Base-by-base conservation (phyloP, 2,797 vertebrate genomes). In the Champsocephalus esox region DNA sequence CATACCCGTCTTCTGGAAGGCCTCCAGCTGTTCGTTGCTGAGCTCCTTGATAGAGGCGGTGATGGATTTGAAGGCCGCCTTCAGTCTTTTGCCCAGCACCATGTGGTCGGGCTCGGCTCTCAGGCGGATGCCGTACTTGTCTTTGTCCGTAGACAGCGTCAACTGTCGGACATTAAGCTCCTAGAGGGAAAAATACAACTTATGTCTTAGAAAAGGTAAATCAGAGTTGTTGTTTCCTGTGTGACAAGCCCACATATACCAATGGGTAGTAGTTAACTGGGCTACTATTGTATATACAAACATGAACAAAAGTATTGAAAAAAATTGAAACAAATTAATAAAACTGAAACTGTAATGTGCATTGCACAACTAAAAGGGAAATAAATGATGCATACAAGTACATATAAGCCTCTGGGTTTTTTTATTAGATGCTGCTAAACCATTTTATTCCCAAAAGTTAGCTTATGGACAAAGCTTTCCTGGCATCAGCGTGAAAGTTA, bases 81-180 rank as follows among this genome's bases (percentile, higher is more conserved):
- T 99, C 74, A 99, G 95, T 51, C 96, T 96, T 70, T 97, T 98
- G 73, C 98, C 98, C 73, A 99, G 95, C 63, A 99, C 97, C 96
- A 98, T 98, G 94, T 99, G 97, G 93, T 99, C 98, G 0, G 98
- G 98, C 86, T 99, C 98, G 0, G 98, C 98, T 88, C 97, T 88
- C 79, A 99, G 94, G 9, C 91, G 92, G 83, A 99, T 96, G 2
- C 96, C 97, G 0, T 98, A 99, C 65, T 95, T 95, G 83, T 95
- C 96, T 89, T 99, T 99, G 89, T 99, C 96, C 0, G 96, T 96
- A 14, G 98, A 98, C 50, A 99, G 84, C 0, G 98, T 99, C 83
- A 99, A 89, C 78, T 95, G 93, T 16, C 97, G 96, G 56, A 99
- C 97, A 49, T 99, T 99, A 60, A 99, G 94, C 87, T 99, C 98